Evolutionary conservation across 2,888 invertebrate genomes (phyloP).

Genomic region (Dyspetes luteomarginatus): DNA sequence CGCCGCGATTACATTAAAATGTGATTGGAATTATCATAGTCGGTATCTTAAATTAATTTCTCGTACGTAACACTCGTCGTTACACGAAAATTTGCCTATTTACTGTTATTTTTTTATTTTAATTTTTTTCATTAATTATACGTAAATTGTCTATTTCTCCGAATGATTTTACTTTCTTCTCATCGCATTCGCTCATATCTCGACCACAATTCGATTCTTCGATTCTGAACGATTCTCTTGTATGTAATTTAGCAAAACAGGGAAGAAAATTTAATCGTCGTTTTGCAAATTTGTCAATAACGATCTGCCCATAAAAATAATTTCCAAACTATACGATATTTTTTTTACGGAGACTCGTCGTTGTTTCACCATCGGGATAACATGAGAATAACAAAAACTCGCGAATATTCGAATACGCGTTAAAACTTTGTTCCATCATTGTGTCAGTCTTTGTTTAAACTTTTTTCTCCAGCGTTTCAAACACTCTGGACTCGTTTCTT

Average conservation of each 20-base stretch:
- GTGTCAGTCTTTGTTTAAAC: constrained; percentile 57
- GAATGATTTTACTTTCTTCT: neutral
- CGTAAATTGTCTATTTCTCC: neutral
- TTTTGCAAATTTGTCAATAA: neutral
- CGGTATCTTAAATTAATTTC: constrained; percentile 34
- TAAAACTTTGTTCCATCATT: constrained; percentile 16
- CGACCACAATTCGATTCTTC: neutral
- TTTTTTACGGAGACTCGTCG: neutral
- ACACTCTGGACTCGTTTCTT: neutral
- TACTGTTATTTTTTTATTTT: constrained; percentile 17
- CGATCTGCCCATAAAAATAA: neutral
- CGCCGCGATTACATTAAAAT: constrained; percentile 49
- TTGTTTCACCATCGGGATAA: neutral
- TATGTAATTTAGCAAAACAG: neutral
- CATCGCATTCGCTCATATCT: neutral
- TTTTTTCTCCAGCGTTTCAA: neutral
- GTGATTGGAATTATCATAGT: constrained; percentile 59
- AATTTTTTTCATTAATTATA: constrained; percentile 11
- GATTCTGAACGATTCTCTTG: neutral
- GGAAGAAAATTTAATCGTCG: neutral
- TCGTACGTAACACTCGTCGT: constrained; percentile 31
- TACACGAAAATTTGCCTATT: constrained; percentile 53
- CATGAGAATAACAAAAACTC: constrained; percentile 10
- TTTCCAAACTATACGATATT: neutral
- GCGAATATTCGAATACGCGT: constrained; percentile 1